phyloP scores from a whole-genome alignment of 2,113 vertebrate species.

The Saimiri boliviensis region DNA sequence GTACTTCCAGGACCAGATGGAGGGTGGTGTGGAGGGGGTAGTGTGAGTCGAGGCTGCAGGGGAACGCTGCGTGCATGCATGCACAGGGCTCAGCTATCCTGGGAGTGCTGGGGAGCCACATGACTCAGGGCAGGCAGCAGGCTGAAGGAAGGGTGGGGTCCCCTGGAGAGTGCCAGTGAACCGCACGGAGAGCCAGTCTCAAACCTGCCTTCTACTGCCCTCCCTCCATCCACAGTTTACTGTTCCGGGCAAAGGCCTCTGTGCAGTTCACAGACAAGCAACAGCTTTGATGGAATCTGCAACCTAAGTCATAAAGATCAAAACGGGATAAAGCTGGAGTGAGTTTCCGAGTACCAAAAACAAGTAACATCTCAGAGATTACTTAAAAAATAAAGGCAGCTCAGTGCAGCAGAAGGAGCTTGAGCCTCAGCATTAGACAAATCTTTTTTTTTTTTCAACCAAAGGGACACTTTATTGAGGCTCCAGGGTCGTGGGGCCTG shows the following conservation, averaged over 20 bases:
- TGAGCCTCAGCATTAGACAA: neutral
- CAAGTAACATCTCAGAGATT: neutral
- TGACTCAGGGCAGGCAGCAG: conserved; percentile 52
- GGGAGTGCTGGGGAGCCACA: neutral
- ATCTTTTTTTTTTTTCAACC: too few species aligned
- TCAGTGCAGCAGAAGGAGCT: neutral
- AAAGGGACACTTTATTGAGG: too few species aligned
- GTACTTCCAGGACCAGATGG: neutral
- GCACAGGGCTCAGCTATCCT: neutral
- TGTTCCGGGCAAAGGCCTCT: conserved; percentile 31
- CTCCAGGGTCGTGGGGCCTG: too few species aligned
- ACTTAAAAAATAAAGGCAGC: neutral
- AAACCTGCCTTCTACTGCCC: conserved; percentile 11
- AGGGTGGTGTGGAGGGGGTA: neutral
- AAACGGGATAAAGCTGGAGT: neutral
- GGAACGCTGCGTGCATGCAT: neutral
- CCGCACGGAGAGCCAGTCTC: neutral
- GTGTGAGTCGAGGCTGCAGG: neutral
- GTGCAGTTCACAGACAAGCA: neutral
- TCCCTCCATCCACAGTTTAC: neutral
- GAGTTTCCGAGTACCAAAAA: neutral
- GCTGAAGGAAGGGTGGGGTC: conserved; percentile 55
- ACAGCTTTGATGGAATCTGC: neutral
- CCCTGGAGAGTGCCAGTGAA: neutral
- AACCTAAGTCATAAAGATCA: neutral